Evolutionary conservation across 2,888 invertebrate genomes (phyloP).

Genomic region (Drosophila phalerata): DNA sequence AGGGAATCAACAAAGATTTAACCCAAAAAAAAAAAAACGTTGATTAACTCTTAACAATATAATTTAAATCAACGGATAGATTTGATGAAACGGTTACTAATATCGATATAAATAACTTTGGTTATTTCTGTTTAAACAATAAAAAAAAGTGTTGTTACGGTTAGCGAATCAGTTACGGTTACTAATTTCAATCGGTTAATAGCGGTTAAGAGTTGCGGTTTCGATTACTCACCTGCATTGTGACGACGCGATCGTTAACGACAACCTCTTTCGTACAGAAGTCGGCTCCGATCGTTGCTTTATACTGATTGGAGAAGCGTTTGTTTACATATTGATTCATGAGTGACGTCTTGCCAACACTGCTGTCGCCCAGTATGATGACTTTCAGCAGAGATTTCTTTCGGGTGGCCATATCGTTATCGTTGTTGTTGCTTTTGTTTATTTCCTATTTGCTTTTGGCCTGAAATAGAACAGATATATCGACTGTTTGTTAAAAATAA

Average conservation of each 20-base stretch:
- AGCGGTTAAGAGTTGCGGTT: no score
- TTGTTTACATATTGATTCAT: slow-evolving; percentile 99
- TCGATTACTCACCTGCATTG: slow-evolving; percentile 91
- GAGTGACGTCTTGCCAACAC: slow-evolving; percentile 99
- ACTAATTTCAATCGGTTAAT: no score
- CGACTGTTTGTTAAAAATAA: slow-evolving; percentile 60
- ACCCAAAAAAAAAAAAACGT: no score
- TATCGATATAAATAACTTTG: no score
- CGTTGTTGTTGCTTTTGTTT: slow-evolving; percentile 28
- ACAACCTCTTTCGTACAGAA: slow-evolving; percentile 99
- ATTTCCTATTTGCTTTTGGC: slow-evolving; percentile 14
- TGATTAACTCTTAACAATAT: no score
- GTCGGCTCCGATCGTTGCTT: slow-evolving; percentile 99
- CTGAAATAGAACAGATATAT: slow-evolving; percentile 44
- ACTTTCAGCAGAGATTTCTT: slow-evolving; percentile 99
- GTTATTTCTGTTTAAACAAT: no score
- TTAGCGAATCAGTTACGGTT: no score
- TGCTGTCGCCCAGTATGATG: slow-evolving; percentile 98
- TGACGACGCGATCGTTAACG: slow-evolving; percentile 99
- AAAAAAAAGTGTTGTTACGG: no score
- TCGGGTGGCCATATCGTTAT: slow-evolving; percentile 91
- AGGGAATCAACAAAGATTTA: no score
- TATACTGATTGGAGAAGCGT: slow-evolving; percentile 99
- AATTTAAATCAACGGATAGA: no score
- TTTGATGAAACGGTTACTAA: no score